Evolutionary conservation across 2,113 vertebrate species (phyloP).

Genomic region (Brevimyrus niger): DNA sequence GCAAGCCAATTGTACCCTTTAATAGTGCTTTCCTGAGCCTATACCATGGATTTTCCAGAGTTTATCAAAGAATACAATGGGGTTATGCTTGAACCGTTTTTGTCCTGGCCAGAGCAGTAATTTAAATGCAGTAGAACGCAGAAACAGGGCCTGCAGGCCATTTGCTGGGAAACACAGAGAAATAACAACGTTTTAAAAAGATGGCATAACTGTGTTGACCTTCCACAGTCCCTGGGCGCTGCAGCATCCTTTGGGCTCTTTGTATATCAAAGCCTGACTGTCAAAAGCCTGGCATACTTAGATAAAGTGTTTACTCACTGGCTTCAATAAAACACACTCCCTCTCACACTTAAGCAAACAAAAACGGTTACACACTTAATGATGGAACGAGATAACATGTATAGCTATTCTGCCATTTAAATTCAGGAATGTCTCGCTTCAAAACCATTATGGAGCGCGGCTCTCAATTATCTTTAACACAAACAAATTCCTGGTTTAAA

Average conservation of each 20-base stretch:
- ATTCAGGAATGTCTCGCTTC: neutral
- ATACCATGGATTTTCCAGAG: conserved; percentile 62
- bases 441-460: neutral
- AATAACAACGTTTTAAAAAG: conserved; percentile 55
- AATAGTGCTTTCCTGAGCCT: conserved; percentile 57
- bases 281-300: conserved; percentile 56
- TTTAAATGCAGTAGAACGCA: conserved; percentile 55
- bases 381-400: neutral
- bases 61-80: conserved; percentile 69
- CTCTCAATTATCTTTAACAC: neutral
- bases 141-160: conserved; percentile 51
- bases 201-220: conserved; percentile 63
- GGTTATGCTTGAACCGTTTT: conserved; percentile 65
- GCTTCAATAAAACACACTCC: neutral
- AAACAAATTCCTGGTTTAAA: neutral
- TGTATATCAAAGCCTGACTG: conserved; percentile 60
- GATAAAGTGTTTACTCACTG: conserved; percentile 55
- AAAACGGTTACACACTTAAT: neutral
- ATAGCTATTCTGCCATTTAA: neutral
- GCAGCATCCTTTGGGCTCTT: conserved; percentile 64
- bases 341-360: neutral
- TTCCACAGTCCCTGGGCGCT: conserved; percentile 62
- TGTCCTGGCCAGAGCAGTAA: conserved; percentile 66
- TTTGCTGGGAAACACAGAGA: conserved; percentile 45
- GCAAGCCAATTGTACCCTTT: conserved; percentile 64